Evolutionary conservation across 2,888 invertebrate genomes (phyloP).

Genomic region (Tromatobia lineatoria): DNA sequence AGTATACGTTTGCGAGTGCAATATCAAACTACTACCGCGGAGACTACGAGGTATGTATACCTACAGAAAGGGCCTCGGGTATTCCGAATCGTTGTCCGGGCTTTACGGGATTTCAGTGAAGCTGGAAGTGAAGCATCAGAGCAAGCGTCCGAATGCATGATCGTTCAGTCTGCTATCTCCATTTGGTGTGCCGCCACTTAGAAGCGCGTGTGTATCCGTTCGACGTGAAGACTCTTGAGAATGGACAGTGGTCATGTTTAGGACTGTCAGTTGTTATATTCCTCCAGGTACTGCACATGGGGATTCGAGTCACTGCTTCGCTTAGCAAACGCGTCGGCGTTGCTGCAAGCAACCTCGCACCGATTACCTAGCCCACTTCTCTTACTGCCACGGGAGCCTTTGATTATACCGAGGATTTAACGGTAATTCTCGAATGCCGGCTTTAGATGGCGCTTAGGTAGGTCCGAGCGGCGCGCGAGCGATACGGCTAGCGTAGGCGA

Average conservation of each 20-base stretch:
- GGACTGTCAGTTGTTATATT: constrained; percentile 26
- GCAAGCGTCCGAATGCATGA: constrained; percentile 44
- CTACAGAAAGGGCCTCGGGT: constrained; percentile 34
- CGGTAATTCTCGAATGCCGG: constrained; percentile 74
- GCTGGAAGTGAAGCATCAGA: constrained; percentile 29
- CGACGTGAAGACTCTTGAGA: constrained; percentile 34
- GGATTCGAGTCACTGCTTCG: constrained; percentile 45
- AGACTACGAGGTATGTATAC: constrained; percentile 25
- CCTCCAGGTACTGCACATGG: constrained; percentile 13
- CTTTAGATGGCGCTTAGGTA: constrained; percentile 77
- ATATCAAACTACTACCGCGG: constrained; percentile 1
- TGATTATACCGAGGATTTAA: constrained; percentile 79
- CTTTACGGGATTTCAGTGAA: constrained; percentile 52
- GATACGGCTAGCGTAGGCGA: constrained; percentile 55
- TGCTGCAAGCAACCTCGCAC: constrained; percentile 26
- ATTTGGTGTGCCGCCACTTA: constrained; percentile 35
- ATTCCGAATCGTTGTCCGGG: constrained; percentile 40
- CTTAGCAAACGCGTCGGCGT: constrained; percentile 40
- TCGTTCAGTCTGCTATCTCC: constrained; percentile 37
- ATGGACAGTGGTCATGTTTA: constrained; percentile 51
- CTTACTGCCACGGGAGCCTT: constrained; percentile 69
- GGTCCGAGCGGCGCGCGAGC: constrained; percentile 59
- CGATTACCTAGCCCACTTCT: constrained; percentile 31
- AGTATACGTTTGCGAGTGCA: background rate
- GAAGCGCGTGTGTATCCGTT: constrained; percentile 13